Evolutionary conservation across 1,140 invertebrate species (phyloP).

Genomic region (Eubasilissa regina): DNA sequence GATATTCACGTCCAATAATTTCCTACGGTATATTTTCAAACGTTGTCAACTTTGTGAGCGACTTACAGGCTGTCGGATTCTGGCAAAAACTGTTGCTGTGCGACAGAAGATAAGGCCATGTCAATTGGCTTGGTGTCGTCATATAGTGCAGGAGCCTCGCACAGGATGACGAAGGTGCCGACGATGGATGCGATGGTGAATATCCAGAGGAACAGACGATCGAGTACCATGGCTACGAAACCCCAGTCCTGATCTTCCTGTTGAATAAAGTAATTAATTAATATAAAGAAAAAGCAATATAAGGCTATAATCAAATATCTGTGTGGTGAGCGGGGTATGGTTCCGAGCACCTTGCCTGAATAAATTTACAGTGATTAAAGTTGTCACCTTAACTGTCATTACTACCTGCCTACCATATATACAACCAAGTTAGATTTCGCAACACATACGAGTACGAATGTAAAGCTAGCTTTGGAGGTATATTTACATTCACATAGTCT

Average conservation of each 20-base stretch:
- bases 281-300: too few relatives aligned
- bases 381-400: too few relatives aligned
- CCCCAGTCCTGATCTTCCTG: slow-evolving; percentile 99
- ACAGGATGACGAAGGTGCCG: slow-evolving; percentile 89
- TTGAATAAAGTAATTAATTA: slow-evolving; percentile 27
- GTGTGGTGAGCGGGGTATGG: too few relatives aligned
- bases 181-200: slow-evolving; percentile 93
- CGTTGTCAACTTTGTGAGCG: background rate
- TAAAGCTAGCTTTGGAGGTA: too few relatives aligned
- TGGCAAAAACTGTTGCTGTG: slow-evolving; percentile 82
- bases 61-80: slow-evolving; percentile 59
- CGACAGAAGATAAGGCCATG: slow-evolving; percentile 87
- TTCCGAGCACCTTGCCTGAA: too few relatives aligned
- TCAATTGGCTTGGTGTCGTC: slow-evolving; percentile 93
- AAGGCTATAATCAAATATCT: too few relatives aligned
- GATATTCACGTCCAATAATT: background rate
- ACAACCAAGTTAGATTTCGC: too few relatives aligned
- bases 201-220: slow-evolving; percentile 96
- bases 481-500: too few relatives aligned
- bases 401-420: too few relatives aligned
- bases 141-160: slow-evolving; percentile 92
- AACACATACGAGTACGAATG: too few relatives aligned
- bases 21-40: background rate
- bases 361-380: too few relatives aligned
- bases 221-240: slow-evolving; percentile 99